Conservation (phyloP, 2,113 vertebrate genomes). For the Cardinalis cardinalis region DNA sequence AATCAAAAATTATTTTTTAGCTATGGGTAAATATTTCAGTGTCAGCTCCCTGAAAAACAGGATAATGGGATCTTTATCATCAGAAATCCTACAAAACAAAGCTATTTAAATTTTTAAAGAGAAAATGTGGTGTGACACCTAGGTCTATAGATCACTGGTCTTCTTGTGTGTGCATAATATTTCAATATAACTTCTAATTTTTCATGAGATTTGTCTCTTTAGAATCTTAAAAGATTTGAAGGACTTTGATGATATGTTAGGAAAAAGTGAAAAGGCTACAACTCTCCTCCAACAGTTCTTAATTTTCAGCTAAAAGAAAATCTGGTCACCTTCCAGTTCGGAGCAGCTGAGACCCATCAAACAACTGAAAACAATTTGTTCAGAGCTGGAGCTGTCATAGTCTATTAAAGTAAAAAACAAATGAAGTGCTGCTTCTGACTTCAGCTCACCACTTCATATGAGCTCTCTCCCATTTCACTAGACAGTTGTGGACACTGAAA, state of each 20-base stretch:
- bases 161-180: not conserved
- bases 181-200: not conserved
- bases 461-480: constrained; percentile 65
- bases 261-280: constrained; percentile 4
- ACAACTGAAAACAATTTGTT: constrained; percentile 77
- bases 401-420: constrained; percentile 69
- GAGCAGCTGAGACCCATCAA: constrained; percentile 75
- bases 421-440: constrained; percentile 59
- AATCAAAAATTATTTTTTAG: not conserved
- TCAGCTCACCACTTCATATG: constrained; percentile 25
- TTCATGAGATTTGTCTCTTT: not conserved
- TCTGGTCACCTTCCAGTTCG: constrained; percentile 63
- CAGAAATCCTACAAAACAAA: not conserved
- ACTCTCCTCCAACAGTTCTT: constrained; percentile 33
- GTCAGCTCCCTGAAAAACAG: not conserved
- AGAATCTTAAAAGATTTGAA: not conserved
- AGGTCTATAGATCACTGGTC: not conserved
- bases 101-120: not conserved
- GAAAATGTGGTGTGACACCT: not conserved
- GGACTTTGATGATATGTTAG: not conserved
- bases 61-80: not conserved
- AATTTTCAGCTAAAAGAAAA: constrained; percentile 58
- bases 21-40: not conserved
- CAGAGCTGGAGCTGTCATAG: constrained; percentile 72
- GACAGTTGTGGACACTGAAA: constrained; percentile 81